Evolutionary conservation across 2,113 vertebrate species (phyloP).

Genomic region (Meleagris gallopavo): DNA sequence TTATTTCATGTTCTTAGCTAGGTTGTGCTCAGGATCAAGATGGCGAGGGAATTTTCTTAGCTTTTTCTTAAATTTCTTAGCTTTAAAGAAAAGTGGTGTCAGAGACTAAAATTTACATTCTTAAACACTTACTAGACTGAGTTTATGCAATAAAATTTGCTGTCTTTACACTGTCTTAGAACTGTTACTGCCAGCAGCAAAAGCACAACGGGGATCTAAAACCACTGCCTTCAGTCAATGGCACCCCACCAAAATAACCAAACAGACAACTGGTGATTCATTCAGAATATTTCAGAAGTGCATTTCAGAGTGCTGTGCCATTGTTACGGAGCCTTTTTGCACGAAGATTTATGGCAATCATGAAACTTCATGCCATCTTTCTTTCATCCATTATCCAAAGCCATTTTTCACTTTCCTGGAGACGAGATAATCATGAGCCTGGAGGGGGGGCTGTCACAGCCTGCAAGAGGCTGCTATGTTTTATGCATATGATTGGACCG

Average conservation of each 20-base stretch:
- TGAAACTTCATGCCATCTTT: neutral
- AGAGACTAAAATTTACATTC: neutral
- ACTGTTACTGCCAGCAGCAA: neutral
- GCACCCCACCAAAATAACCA: neutral
- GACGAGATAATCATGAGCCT: neutral
- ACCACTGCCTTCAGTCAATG: neutral
- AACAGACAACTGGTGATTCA: neutral
- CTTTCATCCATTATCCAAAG: neutral
- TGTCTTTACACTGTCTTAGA: neutral
- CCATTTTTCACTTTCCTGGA: neutral
- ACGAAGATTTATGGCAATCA: neutral
- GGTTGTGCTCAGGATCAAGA: too few species aligned
- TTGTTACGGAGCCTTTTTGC: neutral
- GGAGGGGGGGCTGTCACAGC: neutral
- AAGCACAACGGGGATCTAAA: neutral
- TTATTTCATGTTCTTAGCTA: neutral
- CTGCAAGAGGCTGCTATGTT: neutral
- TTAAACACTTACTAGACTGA: neutral
- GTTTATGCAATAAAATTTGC: conserved; percentile 1
- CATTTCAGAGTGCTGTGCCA: neutral
- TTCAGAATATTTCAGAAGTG: neutral
- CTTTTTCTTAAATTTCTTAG: too few species aligned
- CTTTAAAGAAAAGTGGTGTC: neutral
- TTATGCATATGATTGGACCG: fast-evolving
- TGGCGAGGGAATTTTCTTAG: too few species aligned